A percentile compares a stretch with the other conserved stretches of the same genome.
These are phyloP conservation scores for Lepidocyrtinus sp. DNA, from an alignment of 2,888 invertebrate species.

Conservation along the genomic window DNA sequence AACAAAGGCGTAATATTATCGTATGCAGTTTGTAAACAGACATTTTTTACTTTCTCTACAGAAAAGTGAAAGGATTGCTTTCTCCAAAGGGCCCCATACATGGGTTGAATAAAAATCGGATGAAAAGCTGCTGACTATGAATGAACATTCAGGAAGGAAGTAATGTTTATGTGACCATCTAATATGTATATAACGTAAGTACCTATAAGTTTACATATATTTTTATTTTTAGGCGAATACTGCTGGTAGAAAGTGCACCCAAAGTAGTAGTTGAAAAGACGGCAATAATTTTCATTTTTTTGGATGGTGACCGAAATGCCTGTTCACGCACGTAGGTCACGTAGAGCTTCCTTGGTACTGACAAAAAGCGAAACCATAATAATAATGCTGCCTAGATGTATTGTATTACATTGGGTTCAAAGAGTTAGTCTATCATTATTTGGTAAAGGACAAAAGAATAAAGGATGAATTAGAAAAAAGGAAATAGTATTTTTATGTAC, in stretches of 20 bases:
- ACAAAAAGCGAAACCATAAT: constrained; percentile 14
- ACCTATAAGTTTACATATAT: too few relatives aligned
- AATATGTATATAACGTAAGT: too few relatives aligned
- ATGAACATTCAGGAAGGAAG: neutral
- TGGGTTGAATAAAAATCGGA: neutral
- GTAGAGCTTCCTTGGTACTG: constrained; percentile 8
- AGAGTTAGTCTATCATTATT: neutral
- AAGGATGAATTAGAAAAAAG: neutral
- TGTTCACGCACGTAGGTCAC: constrained; percentile 16
- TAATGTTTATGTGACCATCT: neutral
- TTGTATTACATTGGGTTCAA: neutral
- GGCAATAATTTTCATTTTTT: constrained; percentile 9
- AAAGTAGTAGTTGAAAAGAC: constrained; percentile 10
- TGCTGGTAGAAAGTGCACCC: neutral
- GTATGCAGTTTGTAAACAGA: neutral
- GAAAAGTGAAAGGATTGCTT: constrained; percentile 1
- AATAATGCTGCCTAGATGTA: neutral
- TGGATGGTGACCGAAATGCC: neutral
- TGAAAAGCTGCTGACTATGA: neutral
- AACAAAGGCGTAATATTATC: neutral
- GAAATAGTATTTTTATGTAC: neutral
- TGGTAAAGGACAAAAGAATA: neutral
- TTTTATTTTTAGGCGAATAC: constrained; percentile 10
- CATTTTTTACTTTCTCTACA: neutral
- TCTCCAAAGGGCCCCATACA: neutral